phyloP scores from a whole-genome alignment of 2,797 vertebrate species.

The Carapus acus region DNA sequence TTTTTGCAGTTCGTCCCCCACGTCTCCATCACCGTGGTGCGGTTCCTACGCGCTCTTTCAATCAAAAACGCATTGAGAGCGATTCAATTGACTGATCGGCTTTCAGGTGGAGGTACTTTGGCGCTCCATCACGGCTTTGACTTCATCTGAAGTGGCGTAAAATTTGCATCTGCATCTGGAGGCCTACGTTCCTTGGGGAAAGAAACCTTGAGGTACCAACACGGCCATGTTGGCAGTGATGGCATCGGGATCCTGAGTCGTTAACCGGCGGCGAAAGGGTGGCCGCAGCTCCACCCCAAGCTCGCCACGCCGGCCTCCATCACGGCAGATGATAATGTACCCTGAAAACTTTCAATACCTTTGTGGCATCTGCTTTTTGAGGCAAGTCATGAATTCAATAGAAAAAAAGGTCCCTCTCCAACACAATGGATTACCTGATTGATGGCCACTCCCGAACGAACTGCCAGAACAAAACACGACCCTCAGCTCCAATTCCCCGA shows the following conservation, averaged over 20 bases:
- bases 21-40: no score
- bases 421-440: constrained; percentile 75
- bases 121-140: no score
- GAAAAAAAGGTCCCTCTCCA: constrained; percentile 69
- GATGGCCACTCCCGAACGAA: constrained; percentile 73
- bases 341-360: constrained; percentile 70
- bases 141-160: constrained; percentile 28
- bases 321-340: constrained; percentile 60
- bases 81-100: no score
- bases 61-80: no score
- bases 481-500: constrained; percentile 74
- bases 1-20: no score
- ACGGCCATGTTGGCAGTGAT: no score
- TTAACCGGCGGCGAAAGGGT: constrained; percentile 38
- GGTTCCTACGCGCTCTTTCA: no score
- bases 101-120: no score
- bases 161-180: constrained; percentile 20
- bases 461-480: constrained; percentile 75
- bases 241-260: no score
- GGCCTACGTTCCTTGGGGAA: constrained; percentile 26
- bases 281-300: no score
- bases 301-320: constrained; percentile 26
- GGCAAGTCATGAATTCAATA: constrained; percentile 68
- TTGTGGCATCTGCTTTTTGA: constrained; percentile 67
- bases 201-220: no score